Evolutionary conservation across 2,797 vertebrate genomes (phyloP).

Genomic region (Tokudaia muenninki): DNA sequence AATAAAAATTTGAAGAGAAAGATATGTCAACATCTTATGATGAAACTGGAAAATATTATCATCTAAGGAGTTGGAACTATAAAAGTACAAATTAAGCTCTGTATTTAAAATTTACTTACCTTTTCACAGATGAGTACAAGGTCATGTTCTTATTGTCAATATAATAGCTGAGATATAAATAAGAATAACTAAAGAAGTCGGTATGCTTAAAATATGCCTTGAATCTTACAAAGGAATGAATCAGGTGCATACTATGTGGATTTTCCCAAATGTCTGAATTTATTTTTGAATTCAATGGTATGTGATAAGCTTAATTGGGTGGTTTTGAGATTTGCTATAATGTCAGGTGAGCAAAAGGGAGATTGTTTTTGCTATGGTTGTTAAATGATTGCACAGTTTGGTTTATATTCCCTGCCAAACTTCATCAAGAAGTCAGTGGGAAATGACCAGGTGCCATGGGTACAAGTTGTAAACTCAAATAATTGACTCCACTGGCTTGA

Average conservation of each 20-base stretch:
- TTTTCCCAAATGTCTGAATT: slow-evolving; percentile 38
- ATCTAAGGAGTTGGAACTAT: not conserved
- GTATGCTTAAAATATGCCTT: slow-evolving; percentile 51
- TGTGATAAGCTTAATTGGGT: slow-evolving; percentile 5
- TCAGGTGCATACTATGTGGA: not conserved
- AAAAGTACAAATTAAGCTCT: slow-evolving; percentile 15
- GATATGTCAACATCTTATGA: not conserved
- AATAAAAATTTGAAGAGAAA: slow-evolving; percentile 59
- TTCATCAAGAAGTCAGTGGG: not conserved
- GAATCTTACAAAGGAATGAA: slow-evolving; percentile 42
- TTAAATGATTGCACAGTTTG: not conserved
- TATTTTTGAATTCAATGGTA: slow-evolving; percentile 6
- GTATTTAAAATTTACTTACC: not conserved
- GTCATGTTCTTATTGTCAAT: not conserved
- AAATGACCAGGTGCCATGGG: not conserved
- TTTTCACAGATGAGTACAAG: slow-evolving; percentile 27
- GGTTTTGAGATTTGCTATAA: slow-evolving; percentile 37
- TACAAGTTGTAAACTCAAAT: not conserved
- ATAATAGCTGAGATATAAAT: slow-evolving; percentile 38
- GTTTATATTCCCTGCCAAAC: not conserved
- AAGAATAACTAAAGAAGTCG: slow-evolving; percentile 20
- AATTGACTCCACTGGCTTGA: not conserved
- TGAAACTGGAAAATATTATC: slow-evolving; percentile 42
- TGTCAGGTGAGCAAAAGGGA: not conserved
- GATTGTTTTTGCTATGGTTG: not conserved